These are phyloP conservation scores for Ammospiza nelsoni DNA, from an alignment of 2,113 vertebrate species.

Conservation along the genomic window DNA sequence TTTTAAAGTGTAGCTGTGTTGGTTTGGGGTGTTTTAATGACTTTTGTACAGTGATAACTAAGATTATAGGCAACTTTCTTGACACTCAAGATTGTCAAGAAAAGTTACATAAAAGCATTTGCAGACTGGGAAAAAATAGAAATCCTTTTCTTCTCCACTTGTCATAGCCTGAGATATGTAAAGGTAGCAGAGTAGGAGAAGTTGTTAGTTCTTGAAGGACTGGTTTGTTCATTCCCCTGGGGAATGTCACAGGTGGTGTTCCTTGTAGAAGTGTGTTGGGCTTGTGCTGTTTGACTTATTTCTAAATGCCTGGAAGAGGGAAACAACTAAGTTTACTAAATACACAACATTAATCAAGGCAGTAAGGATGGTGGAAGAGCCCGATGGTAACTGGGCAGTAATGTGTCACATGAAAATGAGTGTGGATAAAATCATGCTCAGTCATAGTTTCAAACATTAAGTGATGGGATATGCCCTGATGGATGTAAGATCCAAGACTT, in stretches of 20 bases:
- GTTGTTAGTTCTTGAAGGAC: neutral
- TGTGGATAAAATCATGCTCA: neutral
- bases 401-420: neutral
- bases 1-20: neutral
- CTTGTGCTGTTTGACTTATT: neutral
- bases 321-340: neutral
- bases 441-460: neutral
- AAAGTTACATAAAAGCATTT: neutral
- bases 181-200: neutral
- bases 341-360: neutral
- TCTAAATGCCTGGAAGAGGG: neutral
- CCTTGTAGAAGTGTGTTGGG: neutral
- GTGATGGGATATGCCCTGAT: neutral
- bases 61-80: neutral
- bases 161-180: neutral
- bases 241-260: neutral
- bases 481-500: neutral
- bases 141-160: neutral
- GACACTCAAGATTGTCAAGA: neutral
- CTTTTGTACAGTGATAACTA: neutral
- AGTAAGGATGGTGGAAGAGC: neutral
- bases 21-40: neutral
- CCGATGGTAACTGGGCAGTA: neutral
- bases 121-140: neutral
- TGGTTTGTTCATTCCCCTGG: neutral